Evolutionary conservation across 2,888 invertebrate species (phyloP), one percentile per base, ranked within the genome.

Genomic region (Lucinisca nassula): DNA sequence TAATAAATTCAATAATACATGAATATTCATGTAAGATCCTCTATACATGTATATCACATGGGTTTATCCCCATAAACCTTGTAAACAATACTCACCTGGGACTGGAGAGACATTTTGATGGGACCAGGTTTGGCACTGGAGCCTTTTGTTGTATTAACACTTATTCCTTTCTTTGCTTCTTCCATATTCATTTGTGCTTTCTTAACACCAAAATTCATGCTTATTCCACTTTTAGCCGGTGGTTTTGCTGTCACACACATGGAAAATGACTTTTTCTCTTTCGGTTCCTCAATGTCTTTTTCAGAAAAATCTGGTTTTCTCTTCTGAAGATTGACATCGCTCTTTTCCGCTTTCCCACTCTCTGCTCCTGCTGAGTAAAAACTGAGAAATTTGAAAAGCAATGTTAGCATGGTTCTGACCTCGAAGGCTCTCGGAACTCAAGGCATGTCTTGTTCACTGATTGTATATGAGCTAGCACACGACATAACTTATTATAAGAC

Each of bases 291-390:
- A 17, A 1, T 40, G 17, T 72, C 72, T 17, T 51, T 79, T 55
- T 85, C 87, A n/a, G 85, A 80, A 0, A 86, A 83, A 72, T 82
- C 79, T 40, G 85, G 77, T 75, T 90, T 91, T 24, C 92, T 87
- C 82, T 93, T 94, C 88, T 91, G 90, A 81, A 90, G 89, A 84
- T 82, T 90, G 82, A 87, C 79, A 85, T 70, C 75, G 24, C 27
- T 27, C 1, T 24, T 73, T 73, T 73, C 14, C 10, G 27, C 30
- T n/a, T 40, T 27, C 40, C 45, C 73, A 45, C 73, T 61, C 27
- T 30, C 61, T 30, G 24, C 27, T 55, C 89, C 89, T 89, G 89
- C 89, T 89, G 85, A 85, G 89, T 38, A 89, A 83, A 87, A 87
- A 89, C 89, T 89, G 89, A 85, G 89, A 89, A 89, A 89, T 84